Percentiles rank a stretch among this genome's conserved stretches.
Evolutionary conservation across 2,888 invertebrate genomes (phyloP).

Genomic region (Lasius fuliginosus): DNA sequence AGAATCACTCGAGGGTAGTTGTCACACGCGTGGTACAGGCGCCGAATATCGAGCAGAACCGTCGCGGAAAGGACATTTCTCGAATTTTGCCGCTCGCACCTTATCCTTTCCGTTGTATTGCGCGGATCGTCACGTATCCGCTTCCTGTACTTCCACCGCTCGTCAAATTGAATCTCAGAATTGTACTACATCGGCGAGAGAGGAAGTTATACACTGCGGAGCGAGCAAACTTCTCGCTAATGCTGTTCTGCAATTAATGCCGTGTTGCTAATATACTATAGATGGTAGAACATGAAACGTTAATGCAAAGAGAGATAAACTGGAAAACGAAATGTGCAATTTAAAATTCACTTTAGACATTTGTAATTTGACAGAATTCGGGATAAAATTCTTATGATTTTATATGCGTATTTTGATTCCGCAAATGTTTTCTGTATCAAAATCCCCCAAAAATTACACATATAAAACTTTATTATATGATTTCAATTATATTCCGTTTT

Average conservation of each 20-base stretch:
- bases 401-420: neutral
- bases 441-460: neutral
- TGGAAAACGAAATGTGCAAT: neutral
- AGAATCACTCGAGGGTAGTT: neutral
- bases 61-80: neutral
- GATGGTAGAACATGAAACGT: neutral
- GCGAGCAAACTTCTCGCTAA: conserved; percentile 26
- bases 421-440: neutral
- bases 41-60: neutral
- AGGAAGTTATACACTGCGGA: conserved; percentile 5
- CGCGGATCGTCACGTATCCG: conserved; percentile 11
- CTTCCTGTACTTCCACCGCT: neutral
- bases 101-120: conserved; percentile 11
- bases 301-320: neutral
- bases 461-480: neutral
- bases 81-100: neutral
- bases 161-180: conserved; percentile 32
- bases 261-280: neutral
- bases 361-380: neutral
- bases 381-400: neutral
- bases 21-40: neutral
- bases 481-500: neutral
- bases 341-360: neutral
- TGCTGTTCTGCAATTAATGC: conserved; percentile 30
- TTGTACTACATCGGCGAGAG: conserved; percentile 8